Base-by-base conservation (phyloP, 2,888 invertebrate genomes). In the Pollenia amentaria region DNA sequence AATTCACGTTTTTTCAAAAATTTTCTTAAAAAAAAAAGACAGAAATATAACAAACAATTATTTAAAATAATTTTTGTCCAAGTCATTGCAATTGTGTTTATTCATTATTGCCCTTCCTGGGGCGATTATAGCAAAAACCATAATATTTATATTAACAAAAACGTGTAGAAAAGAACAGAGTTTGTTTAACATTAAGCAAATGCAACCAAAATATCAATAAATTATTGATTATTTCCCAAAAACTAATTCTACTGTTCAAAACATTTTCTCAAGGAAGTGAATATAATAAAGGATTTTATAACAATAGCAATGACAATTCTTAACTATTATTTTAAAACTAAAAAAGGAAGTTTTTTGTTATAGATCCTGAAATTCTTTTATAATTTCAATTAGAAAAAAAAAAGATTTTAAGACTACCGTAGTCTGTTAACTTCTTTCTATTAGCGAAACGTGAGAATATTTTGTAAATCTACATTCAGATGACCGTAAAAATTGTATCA, bases 61-160 rank as follows among this genome's bases (percentile, higher is more conserved):
- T 29, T 29, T 29, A 6, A 6, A 4, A 6, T 29, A 29, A 6
- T 29, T 29, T 29, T 0, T 6, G 6, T 29, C 29, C 3, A 29
- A 29, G 29, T 29, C 29, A 29, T 29, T 29, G 29, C 29, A 29
- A 29, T 29, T 29, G 21, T 3, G 14, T 57, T 29, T 0, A 14
- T 8, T 14, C 18, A n/a, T 29, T 72, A 44, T 72, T 72, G 55
- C 55, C 70, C 44, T 55, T 72, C 11, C 12, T 29, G 0, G 6
- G 4, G 3, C 1, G 6, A 29, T 6, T 29, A 29, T 29, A 29
- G 6, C 4, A 29, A 16, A n/a, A 72, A 46, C 55, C 73, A 73
- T 80, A 80, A 80, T 80, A 80, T 80, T 80, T 80, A 73, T 80
- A 55, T 73, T 64, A n/a, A n/a, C 4, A 46, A 65, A n/a, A 80